Percentiles rank a stretch among this genome's conserved stretches.
These are phyloP conservation scores for Leptopterna dolabrata DNA, from an alignment of 2,888 invertebrate species.

Conservation along the genomic window DNA sequence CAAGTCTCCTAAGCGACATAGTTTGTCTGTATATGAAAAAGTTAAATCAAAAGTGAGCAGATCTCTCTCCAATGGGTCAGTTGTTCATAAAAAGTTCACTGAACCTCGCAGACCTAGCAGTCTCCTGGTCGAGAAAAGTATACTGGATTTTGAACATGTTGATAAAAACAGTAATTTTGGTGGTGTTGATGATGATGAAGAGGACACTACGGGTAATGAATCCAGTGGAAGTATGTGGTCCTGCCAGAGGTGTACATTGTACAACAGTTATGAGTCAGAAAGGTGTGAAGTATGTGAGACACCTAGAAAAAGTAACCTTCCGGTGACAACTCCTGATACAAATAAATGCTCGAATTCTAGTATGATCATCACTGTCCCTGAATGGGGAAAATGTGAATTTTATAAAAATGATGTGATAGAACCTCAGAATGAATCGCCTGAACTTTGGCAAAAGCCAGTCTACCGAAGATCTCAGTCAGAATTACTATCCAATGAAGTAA, in stretches of 20 bases:
- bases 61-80: slow-evolving; percentile 75
- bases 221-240: slow-evolving; percentile 65
- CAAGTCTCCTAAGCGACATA: slow-evolving; percentile 68
- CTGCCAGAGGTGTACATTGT: slow-evolving; percentile 75
- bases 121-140: slow-evolving; percentile 60
- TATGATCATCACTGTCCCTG: slow-evolving; percentile 69
- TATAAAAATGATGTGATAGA: slow-evolving; percentile 57
- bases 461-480: slow-evolving; percentile 70
- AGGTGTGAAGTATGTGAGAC: slow-evolving; percentile 82
- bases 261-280: slow-evolving; percentile 75
- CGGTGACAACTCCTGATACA: slow-evolving; percentile 65
- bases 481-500: slow-evolving; percentile 66
- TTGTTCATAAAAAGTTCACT: slow-evolving; percentile 67
- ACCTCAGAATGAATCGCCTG: slow-evolving; percentile 63
- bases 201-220: slow-evolving; percentile 51
- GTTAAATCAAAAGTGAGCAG: slow-evolving; percentile 72
- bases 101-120: slow-evolving; percentile 62
- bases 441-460: slow-evolving; percentile 67
- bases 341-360: slow-evolving; percentile 61
- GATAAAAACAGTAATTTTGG: slow-evolving; percentile 64
- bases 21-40: slow-evolving; percentile 68
- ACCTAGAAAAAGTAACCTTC: slow-evolving; percentile 69
- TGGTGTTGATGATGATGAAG: slow-evolving; percentile 67
- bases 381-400: slow-evolving; percentile 68
- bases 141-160: slow-evolving; percentile 58